Conservation (phyloP, 2,113 vertebrate genomes). For the Sialia sialis region DNA sequence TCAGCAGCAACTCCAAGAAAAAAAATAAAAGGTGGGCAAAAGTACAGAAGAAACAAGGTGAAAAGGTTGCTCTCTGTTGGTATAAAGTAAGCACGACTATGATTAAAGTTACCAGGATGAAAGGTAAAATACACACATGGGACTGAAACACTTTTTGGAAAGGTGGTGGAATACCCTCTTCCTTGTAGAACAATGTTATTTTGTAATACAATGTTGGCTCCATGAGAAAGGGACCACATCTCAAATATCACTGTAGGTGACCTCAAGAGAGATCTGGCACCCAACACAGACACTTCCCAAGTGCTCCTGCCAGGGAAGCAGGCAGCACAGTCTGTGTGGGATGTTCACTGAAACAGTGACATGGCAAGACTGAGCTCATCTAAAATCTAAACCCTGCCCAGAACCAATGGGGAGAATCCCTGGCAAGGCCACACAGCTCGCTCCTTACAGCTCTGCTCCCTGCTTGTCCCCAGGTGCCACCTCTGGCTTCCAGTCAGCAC, state of each 20-base stretch:
- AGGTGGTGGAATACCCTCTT: not conserved
- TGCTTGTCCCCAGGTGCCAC: not conserved
- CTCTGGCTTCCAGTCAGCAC: not conserved
- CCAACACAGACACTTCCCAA: accelerated
- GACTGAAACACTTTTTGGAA: not conserved
- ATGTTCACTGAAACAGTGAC: accelerated
- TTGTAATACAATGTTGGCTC: not conserved
- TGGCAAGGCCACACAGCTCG: not conserved
- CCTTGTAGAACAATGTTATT: not conserved
- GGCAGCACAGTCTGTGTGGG: not conserved
- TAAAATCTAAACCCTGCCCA: not conserved
- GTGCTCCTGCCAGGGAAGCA: not conserved
- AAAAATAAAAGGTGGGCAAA: not conserved
- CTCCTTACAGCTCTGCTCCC: not conserved
- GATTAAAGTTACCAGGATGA: not conserved
- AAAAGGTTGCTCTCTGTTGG: not conserved
- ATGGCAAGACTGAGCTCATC: not conserved
- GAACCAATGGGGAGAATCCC: not conserved
- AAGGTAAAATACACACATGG: not conserved
- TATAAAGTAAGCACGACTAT: not conserved
- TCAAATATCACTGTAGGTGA: not conserved
- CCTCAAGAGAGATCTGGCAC: not conserved
- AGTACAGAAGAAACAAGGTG: not conserved
- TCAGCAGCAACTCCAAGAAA: not conserved
- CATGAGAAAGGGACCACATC: not conserved